Conservation (phyloP, 2,113 vertebrate genomes). For the Pandion haliaetus region DNA sequence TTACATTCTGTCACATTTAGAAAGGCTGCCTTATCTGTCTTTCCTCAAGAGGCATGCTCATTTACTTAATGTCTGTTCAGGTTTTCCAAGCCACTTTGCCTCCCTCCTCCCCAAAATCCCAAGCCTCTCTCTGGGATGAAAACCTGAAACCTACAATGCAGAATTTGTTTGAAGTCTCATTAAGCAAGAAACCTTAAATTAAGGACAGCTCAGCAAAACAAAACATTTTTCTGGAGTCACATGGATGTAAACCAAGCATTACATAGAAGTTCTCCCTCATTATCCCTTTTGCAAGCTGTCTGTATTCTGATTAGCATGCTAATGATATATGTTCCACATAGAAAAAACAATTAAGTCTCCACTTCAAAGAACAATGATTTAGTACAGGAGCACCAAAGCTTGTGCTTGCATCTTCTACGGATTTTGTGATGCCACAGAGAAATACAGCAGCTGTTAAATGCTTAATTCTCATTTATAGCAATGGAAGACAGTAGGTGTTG, state of each 20-base stretch:
- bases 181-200: conserved; percentile 52
- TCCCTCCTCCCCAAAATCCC: background rate
- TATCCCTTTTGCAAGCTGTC: conserved; percentile 16
- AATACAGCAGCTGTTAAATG: background rate
- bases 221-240: conserved; percentile 46
- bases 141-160: conserved; percentile 48
- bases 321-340: conserved; percentile 24
- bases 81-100: background rate
- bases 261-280: conserved; percentile 25
- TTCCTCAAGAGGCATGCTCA: conserved; percentile 12
- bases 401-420: background rate
- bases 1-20: background rate
- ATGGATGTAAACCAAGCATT: background rate
- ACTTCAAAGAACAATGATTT: conserved; percentile 53
- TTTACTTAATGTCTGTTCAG: background rate
- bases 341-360: conserved; percentile 41
- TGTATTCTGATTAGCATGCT: conserved; percentile 5
- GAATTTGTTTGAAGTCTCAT: conserved; percentile 60
- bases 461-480: background rate
- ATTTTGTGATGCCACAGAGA: background rate
- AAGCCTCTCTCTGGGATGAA: conserved; percentile 42
- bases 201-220: conserved; percentile 53
- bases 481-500: background rate
- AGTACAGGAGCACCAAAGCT: background rate
- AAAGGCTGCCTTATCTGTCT: conserved; percentile 18